A percentile compares a stretch with the other conserved stretches of the same genome.
phyloP scores from a whole-genome alignment of 2,113 vertebrate species.

The Orthochromis malagaraziensis region DNA sequence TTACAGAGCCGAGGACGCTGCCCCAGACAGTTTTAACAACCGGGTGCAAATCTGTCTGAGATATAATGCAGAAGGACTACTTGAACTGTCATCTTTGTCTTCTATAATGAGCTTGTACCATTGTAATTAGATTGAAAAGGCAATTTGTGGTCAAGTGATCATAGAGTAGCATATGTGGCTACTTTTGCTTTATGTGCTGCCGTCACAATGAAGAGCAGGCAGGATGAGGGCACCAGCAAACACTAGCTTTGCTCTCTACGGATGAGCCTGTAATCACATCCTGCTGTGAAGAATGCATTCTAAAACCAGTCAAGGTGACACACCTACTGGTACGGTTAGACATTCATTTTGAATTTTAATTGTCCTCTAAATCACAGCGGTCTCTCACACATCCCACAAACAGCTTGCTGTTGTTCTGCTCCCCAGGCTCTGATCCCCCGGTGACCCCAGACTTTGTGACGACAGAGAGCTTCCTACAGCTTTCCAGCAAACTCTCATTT shows the following conservation, averaged over 20 bases:
- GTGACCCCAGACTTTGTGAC: slow-evolving; percentile 52
- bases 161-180: slow-evolving; percentile 3
- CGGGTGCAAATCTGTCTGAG: slow-evolving; percentile 45
- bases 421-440: slow-evolving; percentile 1
- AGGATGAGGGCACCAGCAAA: neutral
- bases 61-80: slow-evolving; percentile 16
- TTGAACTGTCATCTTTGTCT: neutral
- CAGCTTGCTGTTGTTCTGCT: neutral
- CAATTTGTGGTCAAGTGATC: slow-evolving; percentile 20
- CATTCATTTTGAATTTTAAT: slow-evolving; percentile 7
- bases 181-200: slow-evolving; percentile 20
- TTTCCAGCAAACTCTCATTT: slow-evolving; percentile 44
- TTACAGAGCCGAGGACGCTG: slow-evolving; percentile 7
- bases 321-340: neutral
- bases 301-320: neutral
- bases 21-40: slow-evolving; percentile 48
- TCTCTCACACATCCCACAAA: slow-evolving; percentile 15
- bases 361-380: neutral
- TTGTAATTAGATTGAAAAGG: neutral
- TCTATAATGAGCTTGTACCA: slow-evolving; percentile 13
- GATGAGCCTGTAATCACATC: slow-evolving; percentile 27
- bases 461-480: slow-evolving; percentile 37
- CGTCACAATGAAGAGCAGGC: neutral
- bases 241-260: neutral
- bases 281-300: slow-evolving; percentile 23